Evolutionary conservation across 2,113 vertebrate genomes (phyloP), one percentile per base, ranked within the genome.

Genomic region (Macquaria ambigua): DNA sequence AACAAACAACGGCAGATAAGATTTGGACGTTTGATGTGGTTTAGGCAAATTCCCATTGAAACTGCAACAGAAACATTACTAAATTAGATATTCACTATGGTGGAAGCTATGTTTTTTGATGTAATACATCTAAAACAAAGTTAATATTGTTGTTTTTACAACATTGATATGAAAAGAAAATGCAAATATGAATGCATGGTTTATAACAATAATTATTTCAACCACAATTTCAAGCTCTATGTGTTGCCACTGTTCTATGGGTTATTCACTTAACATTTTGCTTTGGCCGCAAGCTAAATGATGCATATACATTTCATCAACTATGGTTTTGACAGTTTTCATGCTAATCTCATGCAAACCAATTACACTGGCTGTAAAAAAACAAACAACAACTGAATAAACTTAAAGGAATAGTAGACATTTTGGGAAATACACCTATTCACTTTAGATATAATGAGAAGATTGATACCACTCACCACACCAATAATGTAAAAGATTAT

Each of bases 1-100:
- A 87, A 82, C 58, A 78, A 89, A 91, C 82, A 90, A 67, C 1
- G n/a, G 75, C 68, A 93, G 92, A 92, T 92, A 91, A 87, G 85
- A 93, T 69, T 81, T 69, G n/a, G 50, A 68, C 39, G 67, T 91
- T 88, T 94, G 83, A 90, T 87, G 93, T 91, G 83, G 79, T 82
- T 72, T 41, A 69, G 73, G 75, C 74, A 85, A 88, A 84, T 90
- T 82, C 80, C 87, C 23, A 6, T 73, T 34, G 46, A 85, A 90
- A 77, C 58, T 39, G 63, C 63, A 56, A 83, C 56, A 74, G 55
- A 85, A 90, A 89, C 75, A 81, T 62, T 16, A 89, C 37, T 52
- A 62, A 85, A 83, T 66, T 61, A 68, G 74, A 90, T 87, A 84
- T 18, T 70, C 25, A 48, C 46, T 55, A 50, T 1, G 53, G 28